Base-by-base conservation (phyloP, 2,797 vertebrate genomes). In the Alectoris magna region DNA sequence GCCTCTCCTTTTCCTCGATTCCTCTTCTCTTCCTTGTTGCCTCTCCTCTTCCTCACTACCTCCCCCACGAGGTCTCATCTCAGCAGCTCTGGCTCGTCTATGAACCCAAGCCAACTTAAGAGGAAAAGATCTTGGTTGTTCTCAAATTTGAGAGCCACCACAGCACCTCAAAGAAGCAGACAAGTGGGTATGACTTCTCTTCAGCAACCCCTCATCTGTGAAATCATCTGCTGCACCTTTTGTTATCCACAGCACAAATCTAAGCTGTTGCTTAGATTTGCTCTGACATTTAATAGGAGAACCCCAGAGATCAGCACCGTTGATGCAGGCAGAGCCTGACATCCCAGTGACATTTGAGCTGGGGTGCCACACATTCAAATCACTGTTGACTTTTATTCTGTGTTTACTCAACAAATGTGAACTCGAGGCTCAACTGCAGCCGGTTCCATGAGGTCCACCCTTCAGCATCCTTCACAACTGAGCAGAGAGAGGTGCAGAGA, bases 391-490 rank as follows among this genome's bases (percentile, higher is more conserved):
- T 97, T 97, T 89, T 84, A 27, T 96, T 96, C 94, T 74, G 58
- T 91, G 14, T 96, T 96, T 95, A 90, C 86, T 84, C 90, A 64
- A 2, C 19, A 83, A 95, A 76, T 39, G 66, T 8, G 23, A 84
- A 68, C 71, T 56, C 2, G 4, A 83, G 38, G 72, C 87, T 95
- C 91, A 74, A 36, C 41, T 94, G 46, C 29, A 43, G 38, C 73
- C 81, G 51, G 21, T 71, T 92, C 86, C 95, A 78, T 38, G 51
- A 94, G 95, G 95, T 86, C 73, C 23, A 66, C 83, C 94, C 91
- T 51, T 95, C 88, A 96, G 93, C 85, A 93, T 95, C 84, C 97
- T 97, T 97, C 97, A 95, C 96, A 97, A 95, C 86, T 94, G 95
- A 97, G 73, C 96, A 96, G 95, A 88, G 86, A 3, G 63, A 92